Percentiles rank a stretch among this genome's conserved stretches.
phyloP scores from a whole-genome alignment of 2,888 invertebrate species.

The Piscicola geometra region DNA sequence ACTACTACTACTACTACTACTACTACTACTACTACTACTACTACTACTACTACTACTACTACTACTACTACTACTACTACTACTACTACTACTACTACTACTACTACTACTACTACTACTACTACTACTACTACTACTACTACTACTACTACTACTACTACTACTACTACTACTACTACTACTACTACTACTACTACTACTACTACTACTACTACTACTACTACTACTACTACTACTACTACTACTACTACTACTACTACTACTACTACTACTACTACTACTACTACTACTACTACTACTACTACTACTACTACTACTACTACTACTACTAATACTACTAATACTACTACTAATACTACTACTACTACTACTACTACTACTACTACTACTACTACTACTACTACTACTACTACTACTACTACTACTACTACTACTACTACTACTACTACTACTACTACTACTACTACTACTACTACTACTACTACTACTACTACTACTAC shows the following conservation, averaged over 20 bases:
- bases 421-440: slow-evolving; percentile 20
- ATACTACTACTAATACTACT: no score
- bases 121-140: slow-evolving; percentile 20
- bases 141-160: slow-evolving; percentile 6
- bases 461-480: slow-evolving; percentile 29
- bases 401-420: not conserved
- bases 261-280: slow-evolving; percentile 33
- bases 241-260: not conserved
- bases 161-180: slow-evolving; percentile 18
- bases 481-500: slow-evolving; percentile 6
- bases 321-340: no score
- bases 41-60: slow-evolving; percentile 16
- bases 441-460: slow-evolving; percentile 16
- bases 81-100: slow-evolving; percentile 16
- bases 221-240: slow-evolving; percentile 20
- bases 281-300: slow-evolving; percentile 37
- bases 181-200: slow-evolving; percentile 14
- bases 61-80: slow-evolving; percentile 27
- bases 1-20: no score
- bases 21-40: slow-evolving; percentile 15
- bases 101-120: slow-evolving; percentile 15
- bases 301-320: not conserved
- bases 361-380: not conserved
- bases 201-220: slow-evolving; percentile 12
- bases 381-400: not conserved